These are phyloP conservation scores for Cantharis nigra DNA, from an alignment of 2,888 invertebrate genomes.

Conservation along the genomic window DNA sequence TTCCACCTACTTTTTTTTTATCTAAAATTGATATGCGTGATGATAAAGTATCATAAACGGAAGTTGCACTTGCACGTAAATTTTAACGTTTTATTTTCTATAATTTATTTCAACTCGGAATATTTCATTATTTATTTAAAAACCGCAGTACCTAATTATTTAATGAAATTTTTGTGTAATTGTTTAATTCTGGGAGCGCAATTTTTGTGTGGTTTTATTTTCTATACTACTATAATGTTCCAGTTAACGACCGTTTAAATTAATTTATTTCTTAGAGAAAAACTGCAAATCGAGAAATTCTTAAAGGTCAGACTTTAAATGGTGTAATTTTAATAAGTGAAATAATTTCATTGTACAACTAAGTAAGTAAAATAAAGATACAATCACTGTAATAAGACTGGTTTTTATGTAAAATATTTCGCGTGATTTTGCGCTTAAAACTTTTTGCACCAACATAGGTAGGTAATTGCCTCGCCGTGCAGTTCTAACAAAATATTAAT, in stretches of 20 bases:
- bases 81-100: neutral
- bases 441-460: conserved; percentile 13
- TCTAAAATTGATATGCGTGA: neutral
- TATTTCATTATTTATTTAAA: neutral
- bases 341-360: neutral
- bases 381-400: conserved; percentile 21
- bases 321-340: neutral
- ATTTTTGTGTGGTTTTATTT: neutral
- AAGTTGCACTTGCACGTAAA: neutral
- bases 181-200: neutral
- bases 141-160: too few relatives aligned
- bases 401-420: conserved; percentile 26
- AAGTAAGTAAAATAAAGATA: conserved; percentile 20
- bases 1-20: neutral
- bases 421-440: conserved; percentile 24
- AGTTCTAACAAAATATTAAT: neutral
- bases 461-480: neutral
- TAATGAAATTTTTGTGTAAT: neutral
- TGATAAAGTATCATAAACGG: neutral
- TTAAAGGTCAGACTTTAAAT: neutral
- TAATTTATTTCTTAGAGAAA: neutral
- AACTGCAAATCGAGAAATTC: neutral
- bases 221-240: neutral
- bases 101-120: neutral
- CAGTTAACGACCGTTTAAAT: neutral